phyloP scores from a whole-genome alignment of 2,888 invertebrate species.

The Morpho achilles region DNA sequence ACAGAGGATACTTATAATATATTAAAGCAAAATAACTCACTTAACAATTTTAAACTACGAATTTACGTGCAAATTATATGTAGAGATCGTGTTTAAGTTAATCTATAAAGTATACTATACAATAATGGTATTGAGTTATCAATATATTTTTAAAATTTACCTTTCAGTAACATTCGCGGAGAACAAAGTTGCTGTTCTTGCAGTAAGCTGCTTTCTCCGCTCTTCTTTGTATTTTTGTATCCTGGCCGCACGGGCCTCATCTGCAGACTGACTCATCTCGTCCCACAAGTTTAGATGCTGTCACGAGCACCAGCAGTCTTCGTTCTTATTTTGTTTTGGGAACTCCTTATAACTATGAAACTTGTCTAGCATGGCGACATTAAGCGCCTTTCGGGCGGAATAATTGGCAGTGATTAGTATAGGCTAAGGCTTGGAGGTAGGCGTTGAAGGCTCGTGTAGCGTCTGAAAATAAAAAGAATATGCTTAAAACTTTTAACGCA shows the following conservation, averaged over 20 bases:
- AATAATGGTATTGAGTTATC: no score
- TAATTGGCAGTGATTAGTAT: constrained; percentile 70
- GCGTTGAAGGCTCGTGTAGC: constrained; percentile 40
- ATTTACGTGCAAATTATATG: no score
- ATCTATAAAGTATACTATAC: no score
- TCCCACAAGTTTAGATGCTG: constrained; percentile 41
- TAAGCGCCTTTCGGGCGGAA: constrained; percentile 65
- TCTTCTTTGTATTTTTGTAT: constrained; percentile 87
- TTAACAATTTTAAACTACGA: no score
- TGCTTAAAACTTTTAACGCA: background rate
- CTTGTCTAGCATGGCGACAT: constrained; percentile 72
- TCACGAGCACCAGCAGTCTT: constrained; percentile 56
- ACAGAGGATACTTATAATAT: constrained; percentile 19
- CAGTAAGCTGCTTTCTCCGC: constrained; percentile 82
- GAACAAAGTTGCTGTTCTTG: constrained; percentile 80
- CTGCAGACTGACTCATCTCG: constrained; percentile 64
- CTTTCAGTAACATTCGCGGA: constrained; percentile 81
- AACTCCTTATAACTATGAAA: constrained; percentile 47
- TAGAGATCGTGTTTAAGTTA: no score
- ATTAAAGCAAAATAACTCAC: background rate
- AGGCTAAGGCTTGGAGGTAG: constrained; percentile 52
- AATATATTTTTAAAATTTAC: constrained; percentile 35
- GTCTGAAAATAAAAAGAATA: constrained; percentile 53
- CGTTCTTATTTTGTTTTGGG: constrained; percentile 40
- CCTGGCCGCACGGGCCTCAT: constrained; percentile 80